Evolutionary conservation across 2,113 vertebrate species (phyloP), one percentile per base, ranked within the genome.

Genomic region (Anoplopoma fimbria): DNA sequence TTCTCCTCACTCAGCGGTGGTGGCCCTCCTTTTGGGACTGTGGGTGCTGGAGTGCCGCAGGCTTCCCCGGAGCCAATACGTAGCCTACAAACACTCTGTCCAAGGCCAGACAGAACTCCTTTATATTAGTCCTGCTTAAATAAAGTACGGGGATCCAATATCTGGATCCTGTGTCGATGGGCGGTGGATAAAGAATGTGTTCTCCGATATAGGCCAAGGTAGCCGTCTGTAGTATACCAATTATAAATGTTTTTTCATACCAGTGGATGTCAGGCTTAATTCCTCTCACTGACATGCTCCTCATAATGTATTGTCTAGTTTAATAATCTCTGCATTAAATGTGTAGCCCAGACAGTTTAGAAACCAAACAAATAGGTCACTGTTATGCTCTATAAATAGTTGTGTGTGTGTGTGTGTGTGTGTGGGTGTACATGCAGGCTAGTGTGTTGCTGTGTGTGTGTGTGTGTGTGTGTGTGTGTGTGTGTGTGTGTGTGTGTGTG

Each of bases 61-160:
- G 95, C 94, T 93, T 92, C 91, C 94, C 91, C 82, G 85, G 81
- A 95, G 93, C 93, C 91, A 93, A 76, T 83, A 62, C 76, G 81
- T 89, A 93, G 89, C 89, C 92, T 92, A 93, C 93, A 95, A 92
- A 93, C 87, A 90, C 77, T 90, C 82, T 76, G 81, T 89, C 88
- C 82, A 69, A 83, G 83, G 88, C 93, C 90, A 90, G 89, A 91
- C 92, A 85, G 84, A 45, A 13, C 76, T 88, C 51, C 79, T 88
- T 93, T 88, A 88, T 90, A 88, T 93, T 90, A 91, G 77, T 65
- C 77, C 77, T 88, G 85, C 84, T 93, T 88, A 90, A 94, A 92
- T 91, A 87, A 89, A 92, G 82, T 82, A 87, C 47, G 79, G 75
- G 69, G 78, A 85, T 71, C 69, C 85, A 71, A 51, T 85, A 89